Conservation (phyloP, 1,140 invertebrate species). For the Parapsyche elsis region DNA sequence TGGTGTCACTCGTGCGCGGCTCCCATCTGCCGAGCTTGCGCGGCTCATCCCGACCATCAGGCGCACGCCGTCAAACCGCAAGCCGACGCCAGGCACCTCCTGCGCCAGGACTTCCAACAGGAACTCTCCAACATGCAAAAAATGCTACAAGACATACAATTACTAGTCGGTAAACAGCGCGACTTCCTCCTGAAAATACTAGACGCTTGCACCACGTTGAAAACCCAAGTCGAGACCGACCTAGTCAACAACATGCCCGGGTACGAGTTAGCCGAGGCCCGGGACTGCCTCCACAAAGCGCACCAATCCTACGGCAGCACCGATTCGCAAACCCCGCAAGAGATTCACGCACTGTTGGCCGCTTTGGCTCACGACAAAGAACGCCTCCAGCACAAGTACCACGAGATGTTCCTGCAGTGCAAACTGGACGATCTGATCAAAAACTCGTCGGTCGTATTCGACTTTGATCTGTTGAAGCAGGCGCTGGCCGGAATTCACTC, state of each 20-base stretch:
- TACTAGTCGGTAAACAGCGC: slow-evolving; percentile 74
- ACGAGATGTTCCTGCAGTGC: slow-evolving; percentile 78
- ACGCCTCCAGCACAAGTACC: slow-evolving; percentile 73
- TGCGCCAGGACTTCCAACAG: slow-evolving; percentile 72
- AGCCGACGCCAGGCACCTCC: slow-evolving; percentile 74
- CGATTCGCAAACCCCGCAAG: slow-evolving; percentile 62
- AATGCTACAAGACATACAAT: slow-evolving; percentile 72
- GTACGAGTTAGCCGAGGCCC: slow-evolving; percentile 73
- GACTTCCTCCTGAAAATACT: slow-evolving; percentile 79
- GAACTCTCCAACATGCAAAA: slow-evolving; percentile 67
- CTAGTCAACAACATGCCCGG: slow-evolving; percentile 74
- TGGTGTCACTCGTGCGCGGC: slow-evolving; percentile 79
- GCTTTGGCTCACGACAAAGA: slow-evolving; percentile 72
- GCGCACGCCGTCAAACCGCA: slow-evolving; percentile 76
- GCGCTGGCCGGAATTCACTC: slow-evolving; percentile 72
- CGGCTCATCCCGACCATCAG: slow-evolving; percentile 72
- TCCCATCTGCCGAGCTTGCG: slow-evolving; percentile 75
- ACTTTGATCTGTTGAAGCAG: slow-evolving; percentile 74
- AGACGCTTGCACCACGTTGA: slow-evolving; percentile 77
- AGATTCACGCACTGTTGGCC: slow-evolving; percentile 69
- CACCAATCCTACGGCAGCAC: slow-evolving; percentile 59
- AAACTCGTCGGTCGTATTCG: slow-evolving; percentile 73
- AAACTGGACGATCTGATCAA: slow-evolving; percentile 77
- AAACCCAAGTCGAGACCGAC: slow-evolving; percentile 78
- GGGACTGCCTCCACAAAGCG: slow-evolving; percentile 72